Evolutionary conservation across 2,797 vertebrate genomes (phyloP), one percentile per base, ranked within the genome.

Genomic region (Lithobates sylvaticus): DNA sequence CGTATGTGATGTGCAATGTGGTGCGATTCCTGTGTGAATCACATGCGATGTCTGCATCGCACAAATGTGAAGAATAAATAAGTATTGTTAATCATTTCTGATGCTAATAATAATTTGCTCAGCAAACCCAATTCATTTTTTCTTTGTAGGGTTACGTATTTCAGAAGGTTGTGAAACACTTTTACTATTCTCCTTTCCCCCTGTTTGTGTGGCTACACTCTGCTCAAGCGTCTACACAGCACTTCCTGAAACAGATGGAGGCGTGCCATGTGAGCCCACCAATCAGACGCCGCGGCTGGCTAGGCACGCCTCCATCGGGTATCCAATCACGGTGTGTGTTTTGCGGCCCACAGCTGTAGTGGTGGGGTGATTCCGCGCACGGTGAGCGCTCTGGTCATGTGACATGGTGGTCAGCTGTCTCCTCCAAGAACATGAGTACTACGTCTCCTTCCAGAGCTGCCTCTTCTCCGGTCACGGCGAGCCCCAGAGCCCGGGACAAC

Each of bases 401-500:
- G 29, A 80, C 54, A 12, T 61, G 54, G 1, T 50, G 26, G 6
- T 32, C 44, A 67, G 2, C 47, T 7, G 68, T 10, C n/a, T 69
- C 5, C 32, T 3, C 34, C 36, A 32, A 3, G 13, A 74, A 73
- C 18, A 87, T 87, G 86, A 86, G 64, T 70, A 61, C 16, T 15
- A 27, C 2, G 7, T 79, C 86, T 6, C 67, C 74, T 0, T 70
- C 5, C 5, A 74, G 27, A 12, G 23, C 58, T 5, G 7, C 23
- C 47, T n/a, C 36, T 0, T 6, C 26, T 2, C 77, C 26, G 36
- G 18, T 47, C 54, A 15, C 7, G 10, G 47, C 73, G 88, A 87
- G 88, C 85, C 58, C 65, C 78, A 76, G 69, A 88, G 91, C 88
- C 78, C 90, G 91, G 44, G 93, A 93, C 10, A 85, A 75, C 1